These are phyloP conservation scores for Arvicola amphibius DNA, from an alignment of 2,797 vertebrate genomes.

Conservation along the genomic window DNA sequence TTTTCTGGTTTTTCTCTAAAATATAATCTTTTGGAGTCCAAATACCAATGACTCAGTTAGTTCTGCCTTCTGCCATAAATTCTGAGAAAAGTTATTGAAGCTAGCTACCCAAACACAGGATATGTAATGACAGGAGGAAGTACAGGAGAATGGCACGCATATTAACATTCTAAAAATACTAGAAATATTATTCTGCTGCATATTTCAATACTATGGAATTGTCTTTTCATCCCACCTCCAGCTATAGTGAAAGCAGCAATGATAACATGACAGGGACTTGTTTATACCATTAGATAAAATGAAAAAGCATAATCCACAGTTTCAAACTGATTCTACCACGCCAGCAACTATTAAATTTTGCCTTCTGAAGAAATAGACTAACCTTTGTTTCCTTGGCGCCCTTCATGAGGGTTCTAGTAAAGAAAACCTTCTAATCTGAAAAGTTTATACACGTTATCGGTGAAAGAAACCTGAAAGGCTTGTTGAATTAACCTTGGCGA, in stretches of 20 bases:
- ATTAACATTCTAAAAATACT: not conserved
- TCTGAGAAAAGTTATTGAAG: not conserved
- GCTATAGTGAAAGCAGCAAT: not conserved
- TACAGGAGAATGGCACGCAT: not conserved
- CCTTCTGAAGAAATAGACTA: slow-evolving; percentile 16
- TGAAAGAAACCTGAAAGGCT: not conserved
- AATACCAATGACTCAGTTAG: not conserved
- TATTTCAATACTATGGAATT: not conserved
- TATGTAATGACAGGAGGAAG: not conserved
- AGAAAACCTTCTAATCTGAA: slow-evolving; percentile 23
- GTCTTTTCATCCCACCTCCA: not conserved
- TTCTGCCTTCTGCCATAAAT: not conserved
- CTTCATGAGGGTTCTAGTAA: not conserved
- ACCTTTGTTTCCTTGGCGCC: not conserved
- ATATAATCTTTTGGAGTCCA: slow-evolving; percentile 34
- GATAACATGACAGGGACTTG: not conserved
- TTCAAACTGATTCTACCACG: not conserved
- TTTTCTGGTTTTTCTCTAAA: not conserved
- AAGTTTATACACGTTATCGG: not conserved
- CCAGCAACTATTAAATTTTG: not conserved
- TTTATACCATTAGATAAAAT: not conserved
- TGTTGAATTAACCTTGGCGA: not conserved
- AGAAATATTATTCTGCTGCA: not conserved
- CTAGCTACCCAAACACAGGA: not conserved
- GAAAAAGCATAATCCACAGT: not conserved